phyloP scores from a whole-genome alignment of 2,888 invertebrate species.

The Conchocele bisecta region DNA sequence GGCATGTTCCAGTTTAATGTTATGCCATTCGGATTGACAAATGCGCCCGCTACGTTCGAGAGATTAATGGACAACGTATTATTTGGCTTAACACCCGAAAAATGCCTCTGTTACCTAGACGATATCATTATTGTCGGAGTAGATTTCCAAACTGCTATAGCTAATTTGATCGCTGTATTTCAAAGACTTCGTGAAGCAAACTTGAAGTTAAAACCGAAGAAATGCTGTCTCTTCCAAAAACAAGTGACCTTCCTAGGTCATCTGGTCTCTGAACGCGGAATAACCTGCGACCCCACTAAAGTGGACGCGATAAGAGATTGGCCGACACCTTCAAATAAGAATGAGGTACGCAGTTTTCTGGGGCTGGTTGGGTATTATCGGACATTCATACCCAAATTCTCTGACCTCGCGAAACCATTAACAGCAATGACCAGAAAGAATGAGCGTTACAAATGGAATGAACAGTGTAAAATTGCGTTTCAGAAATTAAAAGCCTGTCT shows the following conservation, averaged over 20 bases:
- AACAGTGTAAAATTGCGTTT: conserved; percentile 30
- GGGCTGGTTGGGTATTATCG: conserved; percentile 17
- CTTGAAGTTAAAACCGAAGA: conserved; percentile 29
- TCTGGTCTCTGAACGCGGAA: conserved; percentile 19
- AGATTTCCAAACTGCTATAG: conserved; percentile 11
- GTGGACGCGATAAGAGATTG: conserved; percentile 17
- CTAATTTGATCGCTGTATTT: conserved; percentile 13
- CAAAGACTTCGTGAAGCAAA: conserved; percentile 8
- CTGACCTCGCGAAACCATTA: conserved; percentile 19
- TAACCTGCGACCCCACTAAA: conserved; percentile 20
- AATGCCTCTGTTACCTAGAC: conserved; percentile 30
- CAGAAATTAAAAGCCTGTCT: conserved; percentile 17
- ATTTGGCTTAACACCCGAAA: neutral
- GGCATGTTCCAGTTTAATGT: conserved; percentile 13
- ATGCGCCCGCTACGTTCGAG: conserved; percentile 24
- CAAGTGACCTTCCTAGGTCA: conserved; percentile 30
- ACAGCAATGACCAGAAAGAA: conserved; percentile 12
- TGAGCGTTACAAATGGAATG: conserved; percentile 22
- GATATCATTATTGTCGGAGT: conserved; percentile 22
- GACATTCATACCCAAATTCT: conserved; percentile 16
- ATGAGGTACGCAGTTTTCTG: conserved; percentile 6
- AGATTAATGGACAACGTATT: conserved; percentile 15
- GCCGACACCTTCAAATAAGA: conserved; percentile 7
- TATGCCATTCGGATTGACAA: conserved; percentile 24
- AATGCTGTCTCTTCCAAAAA: conserved; percentile 28